These are phyloP conservation scores for Donacobius atricapilla DNA, from an alignment of 2,113 vertebrate genomes.

Conservation along the genomic window DNA sequence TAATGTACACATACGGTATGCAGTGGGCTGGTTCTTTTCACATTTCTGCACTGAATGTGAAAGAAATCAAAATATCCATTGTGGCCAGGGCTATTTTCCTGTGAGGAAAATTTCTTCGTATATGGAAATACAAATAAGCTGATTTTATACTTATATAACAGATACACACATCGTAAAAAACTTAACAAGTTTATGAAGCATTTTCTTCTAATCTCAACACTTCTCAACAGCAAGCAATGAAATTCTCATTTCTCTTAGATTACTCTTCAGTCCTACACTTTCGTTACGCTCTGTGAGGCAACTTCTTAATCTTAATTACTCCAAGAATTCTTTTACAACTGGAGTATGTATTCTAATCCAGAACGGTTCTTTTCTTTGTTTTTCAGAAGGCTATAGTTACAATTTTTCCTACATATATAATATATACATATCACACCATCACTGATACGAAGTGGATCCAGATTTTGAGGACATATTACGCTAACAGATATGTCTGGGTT, in stretches of 20 bases:
- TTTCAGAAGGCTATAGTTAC: not conserved
- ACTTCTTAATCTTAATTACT: not conserved
- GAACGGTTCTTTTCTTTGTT: not conserved
- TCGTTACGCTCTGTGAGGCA: not conserved
- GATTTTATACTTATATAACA: not conserved
- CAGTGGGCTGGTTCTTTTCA: not conserved
- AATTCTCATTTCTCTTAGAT: not conserved
- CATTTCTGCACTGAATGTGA: not conserved
- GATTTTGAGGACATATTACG: not conserved
- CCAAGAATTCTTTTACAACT: not conserved
- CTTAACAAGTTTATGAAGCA: not conserved
- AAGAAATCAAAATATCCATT: not conserved
- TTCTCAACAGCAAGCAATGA: not conserved
- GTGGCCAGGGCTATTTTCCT: not conserved
- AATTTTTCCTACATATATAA: not conserved
- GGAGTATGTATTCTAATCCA: not conserved
- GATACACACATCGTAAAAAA: not conserved
- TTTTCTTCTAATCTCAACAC: not conserved
- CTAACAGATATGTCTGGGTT: not conserved
- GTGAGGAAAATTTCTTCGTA: not conserved
- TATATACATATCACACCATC: not conserved
- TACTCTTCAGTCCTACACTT: not conserved
- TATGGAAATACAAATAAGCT: not conserved
- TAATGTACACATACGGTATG: not conserved
- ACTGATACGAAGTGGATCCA: not conserved